A percentile compares a stretch with the other conserved stretches of the same genome.
Conservation (phyloP, 1,140 invertebrate species). For the Drosophila burlai region DNA sequence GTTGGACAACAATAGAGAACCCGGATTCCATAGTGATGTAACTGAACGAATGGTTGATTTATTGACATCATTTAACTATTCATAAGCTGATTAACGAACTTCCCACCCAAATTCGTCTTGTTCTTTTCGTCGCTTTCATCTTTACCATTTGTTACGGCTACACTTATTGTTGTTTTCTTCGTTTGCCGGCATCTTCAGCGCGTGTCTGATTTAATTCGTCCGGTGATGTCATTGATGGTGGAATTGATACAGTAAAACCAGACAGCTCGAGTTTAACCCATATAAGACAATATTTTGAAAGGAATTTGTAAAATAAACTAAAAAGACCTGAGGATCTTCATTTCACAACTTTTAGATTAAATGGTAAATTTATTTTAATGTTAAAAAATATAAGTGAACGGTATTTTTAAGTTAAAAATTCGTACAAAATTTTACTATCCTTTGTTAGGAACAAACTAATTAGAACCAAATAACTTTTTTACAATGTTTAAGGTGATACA, state of each 20-base stretch:
- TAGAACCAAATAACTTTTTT: background rate
- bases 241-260: conserved; percentile 49
- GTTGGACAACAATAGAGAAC: conserved; percentile 13
- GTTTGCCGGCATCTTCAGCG: conserved; percentile 53
- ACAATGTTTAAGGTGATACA: background rate
- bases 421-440: background rate
- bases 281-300: background rate
- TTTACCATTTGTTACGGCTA: conserved; percentile 42
- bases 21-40: conserved; percentile 38
- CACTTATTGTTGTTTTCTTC: conserved; percentile 41
- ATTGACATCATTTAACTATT: conserved; percentile 62
- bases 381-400: too few relatives aligned
- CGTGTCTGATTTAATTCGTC: conserved; percentile 58
- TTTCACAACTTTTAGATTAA: too few relatives aligned
- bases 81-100: conserved; percentile 30
- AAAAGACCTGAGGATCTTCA: background rate
- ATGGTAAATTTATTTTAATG: too few relatives aligned
- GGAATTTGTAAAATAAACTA: background rate
- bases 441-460: background rate
- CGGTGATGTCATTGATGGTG: conserved; percentile 68
- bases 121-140: conserved; percentile 14
- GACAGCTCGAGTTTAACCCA: conserved; percentile 25
- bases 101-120: conserved; percentile 12
- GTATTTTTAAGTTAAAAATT: background rate
- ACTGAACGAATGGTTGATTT: conserved; percentile 42